Conservation (phyloP, 2,797 vertebrate genomes). For the Sebastes steindachneri region DNA sequence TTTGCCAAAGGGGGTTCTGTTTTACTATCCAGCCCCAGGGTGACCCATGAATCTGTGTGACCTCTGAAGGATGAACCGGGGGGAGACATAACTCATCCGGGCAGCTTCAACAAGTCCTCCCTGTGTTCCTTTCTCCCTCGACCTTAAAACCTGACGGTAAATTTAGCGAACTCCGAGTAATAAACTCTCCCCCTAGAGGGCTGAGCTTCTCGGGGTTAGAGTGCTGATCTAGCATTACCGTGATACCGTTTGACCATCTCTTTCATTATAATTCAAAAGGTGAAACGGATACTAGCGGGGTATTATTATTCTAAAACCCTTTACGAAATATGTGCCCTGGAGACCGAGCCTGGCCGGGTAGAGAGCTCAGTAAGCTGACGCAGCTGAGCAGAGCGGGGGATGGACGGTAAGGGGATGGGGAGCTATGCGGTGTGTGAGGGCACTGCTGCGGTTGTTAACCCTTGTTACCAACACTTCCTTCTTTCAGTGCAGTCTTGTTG, state of each 20-base stretch:
- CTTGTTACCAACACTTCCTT: conserved; percentile 43
- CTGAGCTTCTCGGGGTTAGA: conserved; percentile 49
- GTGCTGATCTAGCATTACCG: conserved; percentile 70
- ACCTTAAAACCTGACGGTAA: conserved; percentile 73
- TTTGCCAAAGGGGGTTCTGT: conserved; percentile 56
- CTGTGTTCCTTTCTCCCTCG: conserved; percentile 49
- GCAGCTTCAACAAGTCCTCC: conserved; percentile 76
- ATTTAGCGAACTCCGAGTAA: conserved; percentile 71
- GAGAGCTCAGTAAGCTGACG: conserved; percentile 45
- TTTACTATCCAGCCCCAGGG: conserved; percentile 61
- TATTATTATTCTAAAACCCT: conserved; percentile 70
- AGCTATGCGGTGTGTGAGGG: conserved; percentile 20
- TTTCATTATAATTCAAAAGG: conserved; percentile 75
- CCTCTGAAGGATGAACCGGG: conserved; percentile 64
- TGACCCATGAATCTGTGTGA: conserved; percentile 73
- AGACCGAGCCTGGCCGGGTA: conserved; percentile 17
- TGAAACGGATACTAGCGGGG: conserved; percentile 57
- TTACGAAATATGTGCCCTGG: conserved; percentile 52
- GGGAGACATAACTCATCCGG: conserved; percentile 72
- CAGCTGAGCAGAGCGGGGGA: conserved; percentile 43
- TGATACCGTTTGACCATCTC: conserved; percentile 64
- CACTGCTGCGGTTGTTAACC: conserved; percentile 53
- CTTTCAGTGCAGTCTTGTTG: conserved; percentile 30
- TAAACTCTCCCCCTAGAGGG: conserved; percentile 64
- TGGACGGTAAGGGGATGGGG: conserved; percentile 27